A percentile compares a stretch with the other conserved stretches of the same genome.
Evolutionary conservation across 2,113 vertebrate genomes (phyloP).

Genomic region (Athene cunicularia): DNA sequence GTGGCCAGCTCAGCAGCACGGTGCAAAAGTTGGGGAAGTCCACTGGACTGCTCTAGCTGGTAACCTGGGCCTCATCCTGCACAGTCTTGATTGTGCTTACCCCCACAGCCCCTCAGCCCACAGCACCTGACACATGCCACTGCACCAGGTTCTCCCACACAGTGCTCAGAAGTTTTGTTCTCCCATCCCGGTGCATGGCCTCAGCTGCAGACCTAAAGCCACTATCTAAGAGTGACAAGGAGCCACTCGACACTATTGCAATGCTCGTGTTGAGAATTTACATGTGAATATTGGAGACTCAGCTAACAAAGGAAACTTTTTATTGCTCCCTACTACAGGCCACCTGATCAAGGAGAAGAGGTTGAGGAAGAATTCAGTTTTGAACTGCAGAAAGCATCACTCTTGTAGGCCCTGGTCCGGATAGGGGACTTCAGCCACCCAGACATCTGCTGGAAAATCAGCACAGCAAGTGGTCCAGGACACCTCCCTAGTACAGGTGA

Average conservation of each 20-base stretch:
- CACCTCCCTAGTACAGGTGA: neutral
- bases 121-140: neutral
- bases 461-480: too few relatives aligned
- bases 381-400: neutral
- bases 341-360: neutral
- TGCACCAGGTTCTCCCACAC: neutral
- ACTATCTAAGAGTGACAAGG: too few relatives aligned
- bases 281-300: neutral
- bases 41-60: neutral
- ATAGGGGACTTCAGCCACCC: too few relatives aligned
- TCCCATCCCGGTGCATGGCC: neutral
- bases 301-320: too few relatives aligned
- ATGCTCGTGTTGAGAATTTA: too few relatives aligned
- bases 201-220: neutral
- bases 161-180: neutral
- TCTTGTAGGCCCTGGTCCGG: neutral
- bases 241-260: too few relatives aligned
- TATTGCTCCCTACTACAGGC: neutral
- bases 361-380: neutral
- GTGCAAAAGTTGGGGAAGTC: neutral
- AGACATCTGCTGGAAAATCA: too few relatives aligned
- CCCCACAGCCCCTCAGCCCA: neutral
- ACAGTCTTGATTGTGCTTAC: neutral
- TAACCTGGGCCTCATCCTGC: neutral
- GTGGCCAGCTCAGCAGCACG: neutral